Evolutionary conservation across 1,140 invertebrate species (phyloP).

Genomic region (Drosophila hydei): DNA sequence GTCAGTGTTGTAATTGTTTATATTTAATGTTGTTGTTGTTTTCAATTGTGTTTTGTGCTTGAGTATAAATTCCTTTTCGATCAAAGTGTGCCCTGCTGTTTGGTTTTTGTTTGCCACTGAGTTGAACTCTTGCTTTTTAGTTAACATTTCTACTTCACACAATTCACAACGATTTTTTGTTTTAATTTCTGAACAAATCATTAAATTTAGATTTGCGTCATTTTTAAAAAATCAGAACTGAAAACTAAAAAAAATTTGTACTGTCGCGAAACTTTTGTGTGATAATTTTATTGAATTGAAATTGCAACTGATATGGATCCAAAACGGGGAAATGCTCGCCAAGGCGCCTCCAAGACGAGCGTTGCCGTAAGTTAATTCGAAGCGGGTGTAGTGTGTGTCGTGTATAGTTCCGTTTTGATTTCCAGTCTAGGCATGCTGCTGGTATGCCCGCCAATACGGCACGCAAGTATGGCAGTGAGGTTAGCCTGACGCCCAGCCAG

Average conservation of each 20-base stretch:
- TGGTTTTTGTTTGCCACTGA: not conserved
- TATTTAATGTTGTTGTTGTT: not conserved
- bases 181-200: conserved; percentile 43
- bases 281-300: not conserved
- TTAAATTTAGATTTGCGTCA: conserved; percentile 9
- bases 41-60: not conserved
- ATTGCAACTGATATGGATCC: conserved; percentile 45
- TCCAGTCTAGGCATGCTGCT: conserved; percentile 55
- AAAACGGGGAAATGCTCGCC: conserved; percentile 65
- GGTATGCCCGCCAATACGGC: conserved; percentile 1
- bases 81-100: not conserved
- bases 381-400: conserved; percentile 8
- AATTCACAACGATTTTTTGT: conserved; percentile 41
- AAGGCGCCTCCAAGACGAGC: conserved; percentile 64
- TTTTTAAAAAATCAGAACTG: not conserved
- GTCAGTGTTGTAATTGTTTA: not conserved
- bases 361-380: conserved; percentile 52
- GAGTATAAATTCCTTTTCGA: not conserved
- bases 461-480: conserved; percentile 62
- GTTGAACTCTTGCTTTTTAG: conserved; percentile 17
- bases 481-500: conserved; percentile 77
- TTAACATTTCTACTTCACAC: conserved; percentile 55
- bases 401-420: conserved; percentile 27
- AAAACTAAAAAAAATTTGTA: not conserved
- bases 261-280: not conserved